These are phyloP conservation scores for Hydrocynus forskahlii DNA, from an alignment of 2,797 vertebrate species.

Conservation along the genomic window DNA sequence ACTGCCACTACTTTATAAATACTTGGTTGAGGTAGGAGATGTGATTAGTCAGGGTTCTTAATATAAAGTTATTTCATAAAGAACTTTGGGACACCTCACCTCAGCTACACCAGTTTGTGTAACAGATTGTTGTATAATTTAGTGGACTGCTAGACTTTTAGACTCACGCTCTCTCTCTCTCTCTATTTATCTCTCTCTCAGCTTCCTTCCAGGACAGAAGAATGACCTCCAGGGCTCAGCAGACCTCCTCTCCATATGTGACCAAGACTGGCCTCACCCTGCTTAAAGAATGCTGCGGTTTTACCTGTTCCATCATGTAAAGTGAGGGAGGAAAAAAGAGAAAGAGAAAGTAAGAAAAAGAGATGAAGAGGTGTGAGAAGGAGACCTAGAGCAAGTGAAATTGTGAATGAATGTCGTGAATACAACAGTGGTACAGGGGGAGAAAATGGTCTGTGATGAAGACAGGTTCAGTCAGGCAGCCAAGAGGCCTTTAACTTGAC, in stretches of 20 bases:
- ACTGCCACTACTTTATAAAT: too few species aligned
- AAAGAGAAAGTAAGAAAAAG: neutral
- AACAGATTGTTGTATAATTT: neutral
- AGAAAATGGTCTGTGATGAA: neutral
- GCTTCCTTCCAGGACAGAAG: slow-evolving; percentile 72
- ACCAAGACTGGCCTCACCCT: slow-evolving; percentile 83
- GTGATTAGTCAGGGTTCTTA: too few species aligned
- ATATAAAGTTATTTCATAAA: too few species aligned
- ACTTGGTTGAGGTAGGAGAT: too few species aligned
- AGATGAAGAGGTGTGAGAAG: neutral
- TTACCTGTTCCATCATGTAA: slow-evolving; percentile 89
- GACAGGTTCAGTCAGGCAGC: neutral
- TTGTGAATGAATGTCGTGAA: neutral
- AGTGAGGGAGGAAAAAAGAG: slow-evolving; percentile 46
- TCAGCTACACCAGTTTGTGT: neutral
- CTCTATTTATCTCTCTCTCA: slow-evolving; percentile 51
- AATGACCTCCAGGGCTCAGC: slow-evolving; percentile 77
- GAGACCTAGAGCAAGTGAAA: neutral
- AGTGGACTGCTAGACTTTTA: neutral
- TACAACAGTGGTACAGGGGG: neutral
- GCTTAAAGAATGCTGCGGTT: slow-evolving; percentile 88
- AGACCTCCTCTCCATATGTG: slow-evolving; percentile 75
- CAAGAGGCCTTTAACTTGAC: neutral
- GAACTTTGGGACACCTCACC: too few species aligned
- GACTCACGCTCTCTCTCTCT: slow-evolving; percentile 9